phyloP scores from a whole-genome alignment of 2,888 invertebrate genomes.

The Netelia melanura region DNA sequence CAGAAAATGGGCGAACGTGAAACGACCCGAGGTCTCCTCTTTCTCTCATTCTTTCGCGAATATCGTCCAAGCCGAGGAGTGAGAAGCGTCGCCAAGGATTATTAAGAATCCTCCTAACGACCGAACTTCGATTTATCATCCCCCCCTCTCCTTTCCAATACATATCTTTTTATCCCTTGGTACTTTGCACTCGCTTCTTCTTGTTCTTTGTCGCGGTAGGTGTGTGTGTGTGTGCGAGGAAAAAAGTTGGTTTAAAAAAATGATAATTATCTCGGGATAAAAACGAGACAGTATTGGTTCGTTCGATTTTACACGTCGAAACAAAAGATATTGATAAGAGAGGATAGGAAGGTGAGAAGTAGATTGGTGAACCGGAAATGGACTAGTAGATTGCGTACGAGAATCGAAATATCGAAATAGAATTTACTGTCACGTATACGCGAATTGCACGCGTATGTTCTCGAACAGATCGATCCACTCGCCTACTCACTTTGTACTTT shows the following conservation, averaged over 20 bases:
- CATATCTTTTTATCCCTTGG: neutral
- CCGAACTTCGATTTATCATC: conserved; percentile 43
- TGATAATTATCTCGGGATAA: neutral
- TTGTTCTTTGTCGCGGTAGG: neutral
- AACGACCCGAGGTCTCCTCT: conserved; percentile 5
- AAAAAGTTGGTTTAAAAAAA: neutral
- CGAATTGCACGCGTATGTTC: conserved; percentile 6
- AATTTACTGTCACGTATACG: conserved; percentile 4
- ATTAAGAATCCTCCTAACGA: conserved; percentile 45
- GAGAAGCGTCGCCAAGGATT: conserved; percentile 28
- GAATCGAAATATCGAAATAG: conserved; percentile 50
- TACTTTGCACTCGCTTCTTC: neutral
- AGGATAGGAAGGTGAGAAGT: neutral
- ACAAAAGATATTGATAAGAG: neutral
- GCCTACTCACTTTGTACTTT: conserved; percentile 4
- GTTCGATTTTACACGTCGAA: neutral
- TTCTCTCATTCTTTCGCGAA: conserved; percentile 44
- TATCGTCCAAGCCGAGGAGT: conserved; percentile 31
- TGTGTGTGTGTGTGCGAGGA: neutral
- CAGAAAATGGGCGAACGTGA: conserved; percentile 20
- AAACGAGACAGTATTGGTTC: neutral
- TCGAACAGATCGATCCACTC: conserved; percentile 44
- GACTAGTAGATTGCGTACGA: conserved; percentile 18
- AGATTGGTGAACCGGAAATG: conserved; percentile 11
- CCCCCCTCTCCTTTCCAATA: neutral